Evolutionary conservation across 35 echinoderm and acorn worm species (phyloP).

Genomic region (Nesometra sesokonis): DNA sequence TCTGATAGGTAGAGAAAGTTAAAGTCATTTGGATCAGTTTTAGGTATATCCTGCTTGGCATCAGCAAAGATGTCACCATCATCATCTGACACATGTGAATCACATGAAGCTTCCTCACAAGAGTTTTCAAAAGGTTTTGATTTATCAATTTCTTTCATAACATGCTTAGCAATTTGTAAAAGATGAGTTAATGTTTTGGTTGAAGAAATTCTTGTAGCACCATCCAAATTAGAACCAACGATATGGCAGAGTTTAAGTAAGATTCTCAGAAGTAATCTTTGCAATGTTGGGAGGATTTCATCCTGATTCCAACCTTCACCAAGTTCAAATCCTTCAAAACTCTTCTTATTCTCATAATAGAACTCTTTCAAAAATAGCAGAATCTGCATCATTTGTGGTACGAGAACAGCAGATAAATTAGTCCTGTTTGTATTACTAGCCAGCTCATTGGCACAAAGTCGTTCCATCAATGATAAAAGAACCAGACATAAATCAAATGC

Average conservation of each 20-base stretch:
- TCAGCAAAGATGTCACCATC: not conserved
- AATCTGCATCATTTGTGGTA: slow-evolving; percentile 69
- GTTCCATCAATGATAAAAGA: slow-evolving; percentile 66
- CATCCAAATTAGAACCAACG: slow-evolving; percentile 50
- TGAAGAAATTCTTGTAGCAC: slow-evolving; percentile 34
- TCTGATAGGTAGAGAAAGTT: slow-evolving; percentile 45
- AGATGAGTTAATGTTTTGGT: slow-evolving; percentile 52
- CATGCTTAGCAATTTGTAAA: slow-evolving; percentile 31
- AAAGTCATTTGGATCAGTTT: not conserved
- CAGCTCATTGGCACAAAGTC: slow-evolving; percentile 71
- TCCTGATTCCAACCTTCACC: slow-evolving; percentile 3
- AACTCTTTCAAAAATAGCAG: slow-evolving; percentile 38
- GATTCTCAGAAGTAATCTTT: slow-evolving; percentile 68
- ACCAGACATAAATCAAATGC: slow-evolving; percentile 71
- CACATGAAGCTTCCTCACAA: slow-evolving; percentile 3
- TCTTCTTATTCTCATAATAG: not conserved
- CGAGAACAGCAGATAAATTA: slow-evolving; percentile 59
- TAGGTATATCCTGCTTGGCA: not conserved
- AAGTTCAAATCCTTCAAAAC: not conserved
- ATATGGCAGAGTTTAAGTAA: slow-evolving; percentile 78
- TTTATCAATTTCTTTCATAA: not conserved
- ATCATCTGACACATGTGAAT: slow-evolving; percentile 30
- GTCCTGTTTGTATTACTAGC: slow-evolving; percentile 56
- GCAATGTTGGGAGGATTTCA: slow-evolving; percentile 40
- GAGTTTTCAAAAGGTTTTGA: slow-evolving; percentile 7